These are phyloP conservation scores for Autographa pulchrina DNA, from an alignment of 2,888 invertebrate species.

Conservation along the genomic window DNA sequence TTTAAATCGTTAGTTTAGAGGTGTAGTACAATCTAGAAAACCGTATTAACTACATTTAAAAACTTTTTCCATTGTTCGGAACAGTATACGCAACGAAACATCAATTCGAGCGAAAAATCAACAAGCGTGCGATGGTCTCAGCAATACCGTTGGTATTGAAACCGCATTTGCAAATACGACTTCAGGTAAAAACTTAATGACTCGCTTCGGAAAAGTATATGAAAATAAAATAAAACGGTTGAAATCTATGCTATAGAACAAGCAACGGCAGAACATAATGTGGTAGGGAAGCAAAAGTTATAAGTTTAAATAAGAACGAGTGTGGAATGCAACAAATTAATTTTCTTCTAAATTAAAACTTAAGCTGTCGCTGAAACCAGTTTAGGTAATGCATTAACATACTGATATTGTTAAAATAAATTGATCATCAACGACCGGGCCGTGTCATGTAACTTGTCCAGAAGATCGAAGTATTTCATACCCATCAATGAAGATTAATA, in stretches of 20 bases:
- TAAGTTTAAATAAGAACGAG: conserved; percentile 16
- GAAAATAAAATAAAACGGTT: conserved; percentile 48
- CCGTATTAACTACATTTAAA: conserved; percentile 64
- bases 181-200: conserved; percentile 69
- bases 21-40: conserved; percentile 63
- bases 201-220: conserved; percentile 58
- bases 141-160: conserved; percentile 72
- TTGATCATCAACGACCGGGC: conserved; percentile 61
- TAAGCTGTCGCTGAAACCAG: conserved; percentile 45
- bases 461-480: conserved; percentile 59
- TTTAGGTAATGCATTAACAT: conserved; percentile 70
- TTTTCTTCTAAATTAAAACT: conserved; percentile 40
- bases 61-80: conserved; percentile 68
- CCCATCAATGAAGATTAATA: conserved; percentile 64
- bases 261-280: conserved; percentile 31
- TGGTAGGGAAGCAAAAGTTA: conserved; percentile 12
- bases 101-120: conserved; percentile 67
- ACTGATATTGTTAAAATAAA: conserved; percentile 68
- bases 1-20: conserved; percentile 55
- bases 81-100: conserved; percentile 63
- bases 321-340: background rate
- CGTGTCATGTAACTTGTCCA: conserved; percentile 60
- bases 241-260: conserved; percentile 41
- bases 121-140: conserved; percentile 59
- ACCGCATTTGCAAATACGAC: conserved; percentile 68